Base-by-base conservation (phyloP, 2,797 vertebrate species). In the Perodicticus potto region DNA sequence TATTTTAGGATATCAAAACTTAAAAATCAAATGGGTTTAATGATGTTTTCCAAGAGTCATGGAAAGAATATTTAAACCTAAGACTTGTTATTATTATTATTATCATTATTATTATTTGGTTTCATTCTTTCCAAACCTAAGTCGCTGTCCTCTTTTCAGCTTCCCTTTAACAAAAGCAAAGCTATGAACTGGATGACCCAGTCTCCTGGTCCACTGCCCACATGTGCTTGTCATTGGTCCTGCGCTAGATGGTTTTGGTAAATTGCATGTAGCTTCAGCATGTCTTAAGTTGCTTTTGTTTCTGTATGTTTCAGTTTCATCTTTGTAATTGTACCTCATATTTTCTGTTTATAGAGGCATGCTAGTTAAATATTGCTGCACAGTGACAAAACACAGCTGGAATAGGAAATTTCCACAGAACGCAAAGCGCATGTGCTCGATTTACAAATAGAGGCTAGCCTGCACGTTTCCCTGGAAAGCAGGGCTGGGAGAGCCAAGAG, bases 311-410 rank as follows among this genome's bases (percentile, higher is more conserved):
- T 96, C 72, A 53, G 19, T 69, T 82, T 76, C 45, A 17, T 90
- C 45, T 77, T 65, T 80, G 43, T 86, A 57, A 86, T 89, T 94
- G 94, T 84, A 85, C 77, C 69, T 96, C 73, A 45, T 73, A 25
- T 78, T 85, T 93, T 89, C 74, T 95, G 70, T 81, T 95, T 80
- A 91, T 72, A 70, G 65, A 93, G 86, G 57, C 55, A 81, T 6
- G 9, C 74, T 92, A 57, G 57, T 93, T 93, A 95, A 94, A 86
- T 93, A 80, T 63, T 37, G 61, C 32, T 77, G 45, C 82, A 76
- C 5, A 4, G 55, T 88, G 63, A 93, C 86, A 93, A 94, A 93
- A 86, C 85, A 74, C 87, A 95, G 92, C 92, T 89, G 65, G 63
- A 77, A 55, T 0, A 61, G 86, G 84, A 91, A 70, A 57, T 93